These are phyloP conservation scores for Macrotrachela quadricornifera DNA, from an alignment of 1,140 invertebrate genomes.

Conservation along the genomic window DNA sequence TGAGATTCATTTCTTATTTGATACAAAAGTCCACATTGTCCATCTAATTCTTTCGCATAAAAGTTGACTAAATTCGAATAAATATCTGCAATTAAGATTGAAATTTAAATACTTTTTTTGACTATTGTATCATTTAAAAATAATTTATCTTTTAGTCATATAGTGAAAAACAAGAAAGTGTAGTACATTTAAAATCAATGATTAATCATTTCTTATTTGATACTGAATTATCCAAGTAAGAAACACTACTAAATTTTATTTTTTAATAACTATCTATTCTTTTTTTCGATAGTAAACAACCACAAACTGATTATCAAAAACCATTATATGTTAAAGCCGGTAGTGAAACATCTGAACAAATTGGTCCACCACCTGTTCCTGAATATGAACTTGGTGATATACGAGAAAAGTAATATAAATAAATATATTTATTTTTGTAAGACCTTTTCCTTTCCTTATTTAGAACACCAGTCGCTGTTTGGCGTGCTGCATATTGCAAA, in stretches of 20 bases:
- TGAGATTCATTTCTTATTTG: too few species aligned
- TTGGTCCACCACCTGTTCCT: slow-evolving; percentile 32
- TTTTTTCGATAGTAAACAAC: slow-evolving; percentile 32
- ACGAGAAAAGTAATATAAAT: slow-evolving; percentile 21
- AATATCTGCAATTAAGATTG: too few species aligned
- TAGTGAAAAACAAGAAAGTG: slow-evolving; percentile 44
- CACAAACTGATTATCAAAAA: slow-evolving; percentile 41
- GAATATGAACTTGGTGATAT: slow-evolving; percentile 20
- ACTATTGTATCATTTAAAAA: not conserved
- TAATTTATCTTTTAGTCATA: slow-evolving; percentile 36
- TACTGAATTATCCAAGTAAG: slow-evolving; percentile 22
- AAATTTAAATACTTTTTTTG: too few species aligned
- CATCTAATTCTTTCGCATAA: too few species aligned
- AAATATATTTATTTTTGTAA: slow-evolving; percentile 6
- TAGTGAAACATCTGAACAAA: slow-evolving; percentile 41
- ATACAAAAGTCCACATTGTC: too few species aligned
- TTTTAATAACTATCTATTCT: not conserved
- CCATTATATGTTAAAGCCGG: slow-evolving; percentile 41
- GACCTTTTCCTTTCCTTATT: not conserved
- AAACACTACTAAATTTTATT: slow-evolving; percentile 13
- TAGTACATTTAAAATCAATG: slow-evolving; percentile 45
- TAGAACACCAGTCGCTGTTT: slow-evolving; percentile 33
- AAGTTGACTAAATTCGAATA: too few species aligned
- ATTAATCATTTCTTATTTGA: slow-evolving; percentile 36
- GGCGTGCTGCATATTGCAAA: slow-evolving; percentile 38